A percentile compares a stretch with the other conserved stretches of the same genome.
These are phyloP conservation scores for Conus betulinus DNA, from an alignment of 1,140 invertebrate genomes.

Conservation along the genomic window DNA sequence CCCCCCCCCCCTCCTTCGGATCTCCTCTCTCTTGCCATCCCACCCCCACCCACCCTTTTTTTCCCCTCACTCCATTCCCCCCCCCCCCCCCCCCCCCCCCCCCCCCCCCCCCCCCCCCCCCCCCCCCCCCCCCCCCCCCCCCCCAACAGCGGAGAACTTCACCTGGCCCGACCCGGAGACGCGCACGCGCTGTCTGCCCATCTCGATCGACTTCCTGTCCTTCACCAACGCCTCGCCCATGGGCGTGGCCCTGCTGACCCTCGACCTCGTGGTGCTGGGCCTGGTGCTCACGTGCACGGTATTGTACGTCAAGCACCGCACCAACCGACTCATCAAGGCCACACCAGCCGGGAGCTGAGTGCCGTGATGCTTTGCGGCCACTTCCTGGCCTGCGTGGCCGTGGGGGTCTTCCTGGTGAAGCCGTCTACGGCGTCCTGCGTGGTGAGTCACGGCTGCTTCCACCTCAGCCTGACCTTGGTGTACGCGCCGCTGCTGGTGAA, in stretches of 20 bases:
- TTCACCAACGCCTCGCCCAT: constrained; percentile 57
- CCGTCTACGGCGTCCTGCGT: constrained; percentile 84
- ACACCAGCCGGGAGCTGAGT: constrained; percentile 63
- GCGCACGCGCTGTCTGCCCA: constrained; percentile 77
- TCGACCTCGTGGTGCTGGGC: constrained; percentile 72
- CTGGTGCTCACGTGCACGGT: constrained; percentile 8
- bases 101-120: background rate
- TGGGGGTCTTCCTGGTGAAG: constrained; percentile 71
- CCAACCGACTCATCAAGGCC: constrained; percentile 63
- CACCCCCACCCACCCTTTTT: no score
- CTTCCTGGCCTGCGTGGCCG: constrained; percentile 52
- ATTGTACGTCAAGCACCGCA: constrained; percentile 33
- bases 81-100: background rate
- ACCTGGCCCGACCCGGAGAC: constrained; percentile 72
- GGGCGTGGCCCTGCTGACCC: constrained; percentile 75
- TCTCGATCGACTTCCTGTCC: constrained; percentile 47
- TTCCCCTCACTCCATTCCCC: no score
- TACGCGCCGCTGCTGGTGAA: constrained; percentile 89
- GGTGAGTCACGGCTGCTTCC: constrained; percentile 83
- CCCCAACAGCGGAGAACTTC: constrained; percentile 41
- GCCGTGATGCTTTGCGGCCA: constrained; percentile 61
- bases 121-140: constrained; percentile 38
- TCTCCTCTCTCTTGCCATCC: no score
- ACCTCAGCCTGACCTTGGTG: constrained; percentile 84
- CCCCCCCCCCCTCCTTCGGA: no score